Conservation (phyloP, 2,888 invertebrate species). For the Lamellibrachia satsuma region DNA sequence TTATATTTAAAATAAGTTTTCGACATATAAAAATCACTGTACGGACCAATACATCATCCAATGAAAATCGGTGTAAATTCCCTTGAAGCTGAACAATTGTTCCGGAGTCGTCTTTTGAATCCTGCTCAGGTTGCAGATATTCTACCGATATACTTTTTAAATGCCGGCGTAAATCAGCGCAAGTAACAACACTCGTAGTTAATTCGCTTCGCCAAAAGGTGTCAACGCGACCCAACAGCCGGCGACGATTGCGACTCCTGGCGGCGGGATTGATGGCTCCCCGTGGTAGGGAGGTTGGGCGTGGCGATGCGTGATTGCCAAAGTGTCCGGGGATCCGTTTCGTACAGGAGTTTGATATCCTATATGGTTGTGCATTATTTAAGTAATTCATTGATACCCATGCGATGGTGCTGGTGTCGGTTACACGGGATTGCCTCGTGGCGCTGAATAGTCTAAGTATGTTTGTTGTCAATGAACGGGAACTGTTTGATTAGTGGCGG, state of each 20-base stretch:
- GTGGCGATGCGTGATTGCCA: background rate
- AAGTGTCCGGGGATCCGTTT: background rate
- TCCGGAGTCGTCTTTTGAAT: background rate
- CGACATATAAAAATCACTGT: background rate
- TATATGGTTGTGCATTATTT: conserved; percentile 1
- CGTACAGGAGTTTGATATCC: background rate
- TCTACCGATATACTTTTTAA: background rate
- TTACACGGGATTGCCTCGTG: background rate
- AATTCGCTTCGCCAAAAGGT: background rate
- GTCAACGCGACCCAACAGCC: background rate
- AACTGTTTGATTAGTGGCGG: background rate
- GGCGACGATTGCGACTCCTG: background rate
- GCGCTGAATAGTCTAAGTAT: background rate
- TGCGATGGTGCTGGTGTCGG: background rate
- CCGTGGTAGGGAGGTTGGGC: background rate
- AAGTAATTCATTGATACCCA: background rate
- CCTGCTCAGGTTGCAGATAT: background rate
- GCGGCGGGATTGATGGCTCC: background rate
- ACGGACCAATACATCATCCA: background rate
- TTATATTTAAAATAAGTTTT: background rate
- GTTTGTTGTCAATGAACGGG: background rate
- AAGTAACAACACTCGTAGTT: background rate
- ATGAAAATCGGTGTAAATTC: background rate
- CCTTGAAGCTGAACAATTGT: background rate
- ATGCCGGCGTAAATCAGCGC: background rate